Evolutionary conservation across 2,797 vertebrate genomes (phyloP).

Genomic region (Vultur gryphus): DNA sequence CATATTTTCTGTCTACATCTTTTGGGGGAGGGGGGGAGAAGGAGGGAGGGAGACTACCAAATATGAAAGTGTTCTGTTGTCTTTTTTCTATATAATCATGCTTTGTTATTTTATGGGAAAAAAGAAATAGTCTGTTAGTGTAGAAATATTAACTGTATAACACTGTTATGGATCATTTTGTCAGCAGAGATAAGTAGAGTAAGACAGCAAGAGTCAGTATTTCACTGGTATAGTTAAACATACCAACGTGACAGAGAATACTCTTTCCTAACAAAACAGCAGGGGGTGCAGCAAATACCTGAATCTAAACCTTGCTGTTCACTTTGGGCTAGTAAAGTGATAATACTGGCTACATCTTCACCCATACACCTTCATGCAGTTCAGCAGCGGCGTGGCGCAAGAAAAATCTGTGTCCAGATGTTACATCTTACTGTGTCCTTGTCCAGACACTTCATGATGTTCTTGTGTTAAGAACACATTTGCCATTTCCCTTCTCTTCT

Average conservation of each 20-base stretch:
- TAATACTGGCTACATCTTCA: neutral
- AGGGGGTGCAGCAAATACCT: neutral
- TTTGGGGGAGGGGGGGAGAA: neutral
- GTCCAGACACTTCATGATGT: neutral
- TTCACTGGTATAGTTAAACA: neutral
- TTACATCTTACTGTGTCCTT: neutral
- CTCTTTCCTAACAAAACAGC: neutral
- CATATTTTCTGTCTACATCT: neutral
- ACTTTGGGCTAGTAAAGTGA: neutral
- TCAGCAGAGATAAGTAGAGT: neutral
- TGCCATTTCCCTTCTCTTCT: neutral
- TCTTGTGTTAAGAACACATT: neutral
- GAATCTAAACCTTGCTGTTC: neutral
- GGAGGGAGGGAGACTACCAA: neutral
- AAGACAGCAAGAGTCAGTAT: neutral
- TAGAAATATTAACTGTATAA: neutral
- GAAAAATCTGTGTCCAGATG: neutral
- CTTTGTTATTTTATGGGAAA: neutral
- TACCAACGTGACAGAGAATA: neutral
- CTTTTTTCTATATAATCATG: neutral
- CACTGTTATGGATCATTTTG: neutral
- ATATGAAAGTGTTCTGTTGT: neutral
- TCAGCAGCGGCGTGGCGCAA: fast-evolving
- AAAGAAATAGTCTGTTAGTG: neutral
- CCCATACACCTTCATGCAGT: neutral